Evolutionary conservation across 1,140 invertebrate genomes (phyloP).

Genomic region (Drosophila seguyi): DNA sequence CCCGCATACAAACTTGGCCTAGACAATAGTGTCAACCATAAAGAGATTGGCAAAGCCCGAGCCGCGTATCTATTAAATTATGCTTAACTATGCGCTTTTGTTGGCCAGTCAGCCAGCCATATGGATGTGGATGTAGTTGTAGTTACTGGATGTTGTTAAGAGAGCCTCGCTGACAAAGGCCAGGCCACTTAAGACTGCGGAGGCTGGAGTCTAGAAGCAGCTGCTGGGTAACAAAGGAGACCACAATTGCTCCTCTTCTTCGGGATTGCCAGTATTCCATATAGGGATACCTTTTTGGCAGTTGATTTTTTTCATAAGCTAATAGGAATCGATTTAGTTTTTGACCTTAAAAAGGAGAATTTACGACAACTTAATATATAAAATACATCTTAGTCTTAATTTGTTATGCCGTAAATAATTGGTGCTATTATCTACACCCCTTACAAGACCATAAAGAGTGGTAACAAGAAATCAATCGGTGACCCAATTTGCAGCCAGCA

Average conservation of each 20-base stretch:
- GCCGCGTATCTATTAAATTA: slow-evolving; percentile 82
- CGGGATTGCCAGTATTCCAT: background rate
- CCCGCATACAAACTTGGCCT: slow-evolving; percentile 75
- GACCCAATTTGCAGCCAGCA: slow-evolving; percentile 11
- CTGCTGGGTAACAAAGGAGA: slow-evolving; percentile 33
- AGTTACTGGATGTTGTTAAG: slow-evolving; percentile 27
- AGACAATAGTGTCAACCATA: slow-evolving; percentile 83
- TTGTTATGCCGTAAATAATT: too few relatives aligned
- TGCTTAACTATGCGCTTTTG: slow-evolving; percentile 81
- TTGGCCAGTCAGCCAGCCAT: slow-evolving; percentile 44
- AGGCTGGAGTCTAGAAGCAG: slow-evolving; percentile 15
- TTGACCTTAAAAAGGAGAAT: background rate
- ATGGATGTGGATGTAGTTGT: slow-evolving; percentile 22
- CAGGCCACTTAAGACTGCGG: slow-evolving; percentile 59
- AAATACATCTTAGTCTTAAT: background rate
- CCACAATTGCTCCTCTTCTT: slow-evolving; percentile 9
- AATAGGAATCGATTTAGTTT: background rate
- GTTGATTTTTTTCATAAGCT: background rate
- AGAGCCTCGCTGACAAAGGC: slow-evolving; percentile 57
- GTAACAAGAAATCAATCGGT: slow-evolving; percentile 20
- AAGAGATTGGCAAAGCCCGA: slow-evolving; percentile 64
- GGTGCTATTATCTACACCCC: background rate
- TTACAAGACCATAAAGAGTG: too few relatives aligned
- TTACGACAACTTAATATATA: background rate
- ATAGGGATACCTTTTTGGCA: background rate